Conservation (phyloP, 1,140 invertebrate genomes). For the Acromyrmex charruanus region DNA sequence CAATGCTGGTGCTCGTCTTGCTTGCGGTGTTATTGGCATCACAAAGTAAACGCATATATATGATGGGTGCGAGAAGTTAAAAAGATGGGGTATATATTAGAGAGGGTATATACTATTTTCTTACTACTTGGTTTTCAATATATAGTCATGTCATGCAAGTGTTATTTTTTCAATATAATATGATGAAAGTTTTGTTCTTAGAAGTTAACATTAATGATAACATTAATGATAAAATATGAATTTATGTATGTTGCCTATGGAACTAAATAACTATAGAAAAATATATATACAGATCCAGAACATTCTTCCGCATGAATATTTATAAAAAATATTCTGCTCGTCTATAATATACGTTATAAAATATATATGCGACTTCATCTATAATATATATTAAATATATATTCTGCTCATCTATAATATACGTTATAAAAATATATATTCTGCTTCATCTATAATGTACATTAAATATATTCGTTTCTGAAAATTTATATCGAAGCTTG, state of each 20-base stretch:
- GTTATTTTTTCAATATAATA: slow-evolving; percentile 53
- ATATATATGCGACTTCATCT: too few species aligned
- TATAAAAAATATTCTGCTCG: neutral
- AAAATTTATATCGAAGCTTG: neutral
- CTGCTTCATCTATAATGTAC: too few species aligned
- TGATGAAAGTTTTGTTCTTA: neutral
- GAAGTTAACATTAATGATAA: neutral
- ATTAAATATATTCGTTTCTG: neutral
- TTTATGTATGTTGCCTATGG: neutral
- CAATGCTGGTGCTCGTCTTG: slow-evolving; percentile 97
- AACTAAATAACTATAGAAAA: slow-evolving; percentile 26
- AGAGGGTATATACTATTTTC: slow-evolving; percentile 32
- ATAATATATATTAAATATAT: too few species aligned
- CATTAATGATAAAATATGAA: neutral
- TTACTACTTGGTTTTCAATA: slow-evolving; percentile 34
- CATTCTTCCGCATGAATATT: neutral
- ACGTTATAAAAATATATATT: too few species aligned
- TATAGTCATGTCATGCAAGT: slow-evolving; percentile 19
- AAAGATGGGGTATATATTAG: slow-evolving; percentile 13
- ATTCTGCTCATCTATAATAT: too few species aligned
- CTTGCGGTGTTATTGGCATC: slow-evolving; percentile 99
- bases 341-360: too few species aligned
- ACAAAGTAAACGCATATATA: slow-evolving; percentile 85
- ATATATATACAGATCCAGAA: slow-evolving; percentile 14
- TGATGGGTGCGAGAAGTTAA: neutral